Base-by-base conservation (phyloP, 1,140 invertebrate genomes). In the Orius insidiosus region DNA sequence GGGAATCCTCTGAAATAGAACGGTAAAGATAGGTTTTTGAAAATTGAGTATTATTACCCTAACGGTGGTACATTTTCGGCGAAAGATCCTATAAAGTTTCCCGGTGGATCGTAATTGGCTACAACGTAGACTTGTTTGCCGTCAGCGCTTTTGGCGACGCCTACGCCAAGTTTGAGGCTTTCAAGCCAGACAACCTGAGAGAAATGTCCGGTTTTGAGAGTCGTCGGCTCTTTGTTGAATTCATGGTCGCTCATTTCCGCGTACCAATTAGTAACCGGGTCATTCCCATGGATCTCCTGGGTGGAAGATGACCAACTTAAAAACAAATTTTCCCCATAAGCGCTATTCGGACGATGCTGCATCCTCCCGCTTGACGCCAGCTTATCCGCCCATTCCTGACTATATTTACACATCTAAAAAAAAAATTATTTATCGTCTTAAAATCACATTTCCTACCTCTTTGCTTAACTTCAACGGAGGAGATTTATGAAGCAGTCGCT, bases 241-340 rank as follows among this genome's bases (percentile, higher is more conserved):
- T 60, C 55, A 51, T 69, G 65, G 31, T 68, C 55, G 45, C 70
- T 69, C 1, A 74, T 69, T 61, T 78, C 76, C 34, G 59, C 63
- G 49, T 75, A 77, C 82, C 82, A 86, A 59, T 74, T 74, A 16
- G 84, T 76, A 1, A 85, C 80, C 0, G 80, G 75, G 47, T 76
- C 73, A 32, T 70, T 66, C 13, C 81, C 82, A 31, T 67, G 63
- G 1, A 84, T 66, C 10, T 61, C 58, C 45, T 73, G 76, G 4
- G 75, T 72, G 60, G 80, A 72, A 0, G 76, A 77, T 34, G 76
- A 78, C 72, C 77, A 82, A 54, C 74, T 68, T 47, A 71, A 76
- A 55, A 77, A 87, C 46, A 87, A 74, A 59, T 87, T 88, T 59
- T 87, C 85, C 1, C 85, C 83, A 59, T 85, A 85, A 15, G 76